A percentile compares a stretch with the other conserved stretches of the same genome.
Conservation (phyloP, 2,888 invertebrate genomes). For the Habrosyne pyritoides region DNA sequence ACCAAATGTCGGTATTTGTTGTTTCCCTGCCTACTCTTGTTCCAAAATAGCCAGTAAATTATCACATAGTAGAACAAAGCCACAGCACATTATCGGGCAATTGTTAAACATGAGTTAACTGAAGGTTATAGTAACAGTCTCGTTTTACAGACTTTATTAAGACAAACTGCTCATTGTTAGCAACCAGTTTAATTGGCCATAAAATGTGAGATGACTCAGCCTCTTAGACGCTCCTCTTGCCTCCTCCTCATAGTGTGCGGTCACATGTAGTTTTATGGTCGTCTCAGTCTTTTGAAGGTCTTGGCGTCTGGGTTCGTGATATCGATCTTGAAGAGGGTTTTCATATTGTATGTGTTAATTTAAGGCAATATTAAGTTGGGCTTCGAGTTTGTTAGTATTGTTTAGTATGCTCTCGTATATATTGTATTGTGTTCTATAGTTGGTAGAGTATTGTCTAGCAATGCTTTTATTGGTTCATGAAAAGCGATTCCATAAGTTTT, state of each 20-base stretch:
- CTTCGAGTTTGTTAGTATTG: no score
- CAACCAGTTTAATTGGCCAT: slow-evolving; percentile 63
- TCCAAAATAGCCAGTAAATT: slow-evolving; percentile 13
- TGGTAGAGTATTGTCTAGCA: no score
- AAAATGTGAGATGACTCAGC: slow-evolving; percentile 55
- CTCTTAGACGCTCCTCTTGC: slow-evolving; percentile 19
- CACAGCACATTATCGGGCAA: slow-evolving; percentile 24
- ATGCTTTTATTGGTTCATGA: no score
- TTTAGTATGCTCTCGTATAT: no score
- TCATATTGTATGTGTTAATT: not conserved
- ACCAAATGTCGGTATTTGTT: no score
- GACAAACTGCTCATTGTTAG: slow-evolving; percentile 61
- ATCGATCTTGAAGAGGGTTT: not conserved
- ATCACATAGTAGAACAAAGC: slow-evolving; percentile 22
- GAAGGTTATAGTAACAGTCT: slow-evolving; percentile 37
- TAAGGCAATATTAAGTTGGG: no score
- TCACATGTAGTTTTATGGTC: not conserved
- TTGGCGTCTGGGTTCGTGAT: not conserved
- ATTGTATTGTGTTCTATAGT: no score
- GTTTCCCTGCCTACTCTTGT: no score
- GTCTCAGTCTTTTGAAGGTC: not conserved
- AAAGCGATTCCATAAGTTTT: no score
- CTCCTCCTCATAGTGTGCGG: no score
- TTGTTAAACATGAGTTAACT: slow-evolving; percentile 44
- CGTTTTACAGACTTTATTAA: slow-evolving; percentile 63